phyloP scores from a whole-genome alignment of 2,113 vertebrate genomes.

The Elachura formosa region DNA sequence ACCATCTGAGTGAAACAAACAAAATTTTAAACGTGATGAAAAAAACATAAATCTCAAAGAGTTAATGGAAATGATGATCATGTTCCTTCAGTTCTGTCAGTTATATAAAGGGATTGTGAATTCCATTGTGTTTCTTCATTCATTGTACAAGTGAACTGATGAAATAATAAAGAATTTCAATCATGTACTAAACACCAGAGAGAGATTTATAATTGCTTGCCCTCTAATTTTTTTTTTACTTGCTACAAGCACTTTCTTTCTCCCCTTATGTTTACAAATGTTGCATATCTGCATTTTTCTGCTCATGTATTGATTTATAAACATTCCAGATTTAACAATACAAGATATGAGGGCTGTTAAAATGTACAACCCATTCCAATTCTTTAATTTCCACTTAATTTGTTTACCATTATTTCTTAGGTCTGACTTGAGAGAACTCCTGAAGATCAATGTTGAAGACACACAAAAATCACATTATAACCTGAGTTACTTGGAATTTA shows the following conservation, averaged over 20 bases:
- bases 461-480: not conserved
- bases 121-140: not conserved
- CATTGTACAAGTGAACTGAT: not conserved
- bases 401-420: not conserved
- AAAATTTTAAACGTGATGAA: not conserved
- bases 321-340: not conserved
- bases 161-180: not conserved
- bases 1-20: not conserved
- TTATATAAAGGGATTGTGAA: not conserved
- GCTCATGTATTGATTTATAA: rapidly evolving
- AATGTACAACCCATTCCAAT: not conserved
- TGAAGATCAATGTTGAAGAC: not conserved
- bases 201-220: not conserved
- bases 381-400: not conserved
- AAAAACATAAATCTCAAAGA: not conserved
- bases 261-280: not conserved
- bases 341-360: not conserved
- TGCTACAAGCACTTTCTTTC: not conserved
- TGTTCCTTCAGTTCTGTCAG: not conserved
- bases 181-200: not conserved
- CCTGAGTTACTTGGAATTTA: not conserved
- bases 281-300: not conserved
- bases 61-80: not conserved
- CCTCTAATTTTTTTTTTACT: not conserved
- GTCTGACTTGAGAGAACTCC: not conserved